Conservation (phyloP, 1,140 invertebrate genomes). For the Phenacoccus solenopsis region DNA sequence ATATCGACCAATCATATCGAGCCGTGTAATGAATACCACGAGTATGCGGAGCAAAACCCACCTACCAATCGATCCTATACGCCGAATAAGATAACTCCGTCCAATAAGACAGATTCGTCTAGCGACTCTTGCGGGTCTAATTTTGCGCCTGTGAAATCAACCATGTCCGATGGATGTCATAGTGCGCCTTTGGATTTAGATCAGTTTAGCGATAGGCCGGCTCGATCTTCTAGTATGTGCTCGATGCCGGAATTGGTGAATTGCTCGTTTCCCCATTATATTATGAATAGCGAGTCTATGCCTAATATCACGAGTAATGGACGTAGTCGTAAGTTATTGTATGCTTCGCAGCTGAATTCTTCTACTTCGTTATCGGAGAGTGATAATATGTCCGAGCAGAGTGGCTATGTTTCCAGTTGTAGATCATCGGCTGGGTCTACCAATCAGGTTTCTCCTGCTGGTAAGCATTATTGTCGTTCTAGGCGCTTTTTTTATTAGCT, state of each 20-base stretch:
- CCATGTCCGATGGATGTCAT: not conserved
- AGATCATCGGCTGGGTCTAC: conserved; percentile 31
- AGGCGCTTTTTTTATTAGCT: too few relatives aligned
- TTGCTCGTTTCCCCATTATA: not conserved
- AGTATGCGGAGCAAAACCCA: not conserved
- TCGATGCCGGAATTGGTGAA: not conserved
- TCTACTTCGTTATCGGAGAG: conserved; percentile 30
- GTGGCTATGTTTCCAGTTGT: conserved; percentile 37
- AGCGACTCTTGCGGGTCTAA: conserved; percentile 3
- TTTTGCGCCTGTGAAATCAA: not conserved
- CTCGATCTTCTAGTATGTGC: conserved; percentile 2
- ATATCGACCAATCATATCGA: not conserved
- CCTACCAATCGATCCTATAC: not conserved
- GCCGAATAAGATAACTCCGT: not conserved
- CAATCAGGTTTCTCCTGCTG: conserved; percentile 31
- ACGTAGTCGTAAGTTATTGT: not conserved
- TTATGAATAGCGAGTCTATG: conserved; percentile 33
- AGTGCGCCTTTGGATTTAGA: not conserved
- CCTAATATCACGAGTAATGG: conserved; percentile 33
- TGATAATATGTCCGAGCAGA: conserved; percentile 36
- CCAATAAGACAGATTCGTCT: not conserved
- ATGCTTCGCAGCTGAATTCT: conserved; percentile 2
- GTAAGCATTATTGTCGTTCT: conserved; percentile 20
- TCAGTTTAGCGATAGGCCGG: not conserved
- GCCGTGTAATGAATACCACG: not conserved